These are phyloP conservation scores for Corythornis vintsioides DNA, from an alignment of 2,113 vertebrate species.

Conservation along the genomic window DNA sequence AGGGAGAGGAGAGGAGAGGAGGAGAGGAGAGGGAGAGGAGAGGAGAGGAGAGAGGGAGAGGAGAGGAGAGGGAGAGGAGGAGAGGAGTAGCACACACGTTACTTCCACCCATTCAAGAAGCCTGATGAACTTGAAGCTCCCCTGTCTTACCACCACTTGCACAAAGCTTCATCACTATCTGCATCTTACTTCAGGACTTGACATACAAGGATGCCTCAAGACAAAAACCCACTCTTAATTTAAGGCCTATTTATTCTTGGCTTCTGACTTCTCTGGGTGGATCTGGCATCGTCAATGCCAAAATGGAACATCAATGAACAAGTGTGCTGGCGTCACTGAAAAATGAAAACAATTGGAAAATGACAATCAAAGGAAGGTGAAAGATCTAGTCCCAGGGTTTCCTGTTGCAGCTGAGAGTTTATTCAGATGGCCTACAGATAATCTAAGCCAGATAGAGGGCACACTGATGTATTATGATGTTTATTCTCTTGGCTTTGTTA, in stretches of 20 bases:
- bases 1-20: neutral
- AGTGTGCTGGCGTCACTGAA: constrained; percentile 42
- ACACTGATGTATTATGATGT: neutral
- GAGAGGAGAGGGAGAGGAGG: neutral
- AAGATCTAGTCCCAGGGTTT: constrained; percentile 77
- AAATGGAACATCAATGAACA: constrained; percentile 31
- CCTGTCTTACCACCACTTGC: neutral
- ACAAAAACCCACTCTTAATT: neutral
- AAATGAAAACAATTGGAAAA: constrained; percentile 63
- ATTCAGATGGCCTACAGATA: constrained; percentile 69
- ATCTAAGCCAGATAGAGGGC: constrained; percentile 11
- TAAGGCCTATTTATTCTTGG: neutral
- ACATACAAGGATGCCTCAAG: neutral
- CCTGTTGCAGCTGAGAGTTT: constrained; percentile 69
- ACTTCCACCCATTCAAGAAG: neutral
- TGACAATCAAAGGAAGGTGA: constrained; percentile 82
- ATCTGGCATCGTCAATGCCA: neutral
- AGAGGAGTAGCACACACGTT: neutral
- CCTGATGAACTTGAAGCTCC: neutral
- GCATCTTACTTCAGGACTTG: neutral
- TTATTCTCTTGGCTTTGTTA: constrained; percentile 23
- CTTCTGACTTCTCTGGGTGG: constrained; percentile 28
- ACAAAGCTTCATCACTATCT: neutral
- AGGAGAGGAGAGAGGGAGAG: neutral
- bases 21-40: neutral